Evolutionary conservation across 2,888 invertebrate genomes (phyloP).

Genomic region (Drosophila tripunctata): DNA sequence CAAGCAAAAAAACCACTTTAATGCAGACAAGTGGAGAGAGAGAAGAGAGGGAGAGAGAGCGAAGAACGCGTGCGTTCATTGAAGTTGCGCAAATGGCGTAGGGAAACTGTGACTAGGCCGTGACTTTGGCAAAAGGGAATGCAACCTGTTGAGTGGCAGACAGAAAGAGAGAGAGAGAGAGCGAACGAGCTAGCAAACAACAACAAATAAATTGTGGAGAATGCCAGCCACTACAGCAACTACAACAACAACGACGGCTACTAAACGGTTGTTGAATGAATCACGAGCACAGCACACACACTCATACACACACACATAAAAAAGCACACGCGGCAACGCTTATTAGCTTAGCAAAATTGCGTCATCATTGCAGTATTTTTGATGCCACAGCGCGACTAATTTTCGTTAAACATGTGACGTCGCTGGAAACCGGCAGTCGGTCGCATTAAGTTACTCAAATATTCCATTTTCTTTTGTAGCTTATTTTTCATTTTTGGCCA

Average conservation of each 20-base stretch:
- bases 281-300: conserved; percentile 64
- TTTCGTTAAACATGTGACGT: conserved; percentile 51
- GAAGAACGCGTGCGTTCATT: conserved; percentile 57
- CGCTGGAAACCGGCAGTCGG: conserved; percentile 17
- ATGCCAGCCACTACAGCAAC: conserved; percentile 26
- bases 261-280: conserved; percentile 48
- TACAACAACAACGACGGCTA: conserved; percentile 29
- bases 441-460: conserved; percentile 40
- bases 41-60: neutral
- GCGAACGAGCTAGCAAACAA: conserved; percentile 9
- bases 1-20: conserved; percentile 53
- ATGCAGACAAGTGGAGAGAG: conserved; percentile 26
- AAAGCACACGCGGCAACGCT: neutral
- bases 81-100: conserved; percentile 27
- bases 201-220: conserved; percentile 7
- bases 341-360: conserved; percentile 61
- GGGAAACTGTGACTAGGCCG: conserved; percentile 15
- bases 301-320: too few relatives aligned
- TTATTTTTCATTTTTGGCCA: conserved; percentile 15
- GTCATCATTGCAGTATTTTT: conserved; percentile 62
- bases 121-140: conserved; percentile 15
- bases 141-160: conserved; percentile 42
- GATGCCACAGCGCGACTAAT: conserved; percentile 2
- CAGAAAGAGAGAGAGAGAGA: neutral
- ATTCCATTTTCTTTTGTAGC: conserved; percentile 63